These are phyloP conservation scores for Gymnothorax javanicus DNA, from an alignment of 2,797 vertebrate genomes.

Conservation along the genomic window DNA sequence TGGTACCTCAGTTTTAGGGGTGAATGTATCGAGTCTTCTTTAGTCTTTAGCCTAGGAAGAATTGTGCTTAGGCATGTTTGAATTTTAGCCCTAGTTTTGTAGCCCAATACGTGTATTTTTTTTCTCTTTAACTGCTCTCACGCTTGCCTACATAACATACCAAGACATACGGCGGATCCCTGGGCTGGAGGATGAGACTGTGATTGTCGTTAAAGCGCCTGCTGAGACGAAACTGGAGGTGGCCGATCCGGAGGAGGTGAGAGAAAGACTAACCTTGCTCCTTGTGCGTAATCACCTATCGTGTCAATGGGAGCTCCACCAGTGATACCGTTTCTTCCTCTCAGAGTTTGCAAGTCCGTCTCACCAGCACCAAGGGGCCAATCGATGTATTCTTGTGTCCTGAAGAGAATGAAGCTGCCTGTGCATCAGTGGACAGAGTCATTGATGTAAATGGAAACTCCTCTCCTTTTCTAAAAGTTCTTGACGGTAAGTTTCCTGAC, in stretches of 20 bases:
- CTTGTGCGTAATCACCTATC: no score
- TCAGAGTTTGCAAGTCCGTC: constrained; percentile 90
- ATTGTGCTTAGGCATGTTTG: not conserved
- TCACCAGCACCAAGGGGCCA: constrained; percentile 92
- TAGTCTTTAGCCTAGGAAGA: not conserved
- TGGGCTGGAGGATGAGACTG: constrained; percentile 92
- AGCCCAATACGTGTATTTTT: not conserved
- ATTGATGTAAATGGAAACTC: constrained; percentile 87
- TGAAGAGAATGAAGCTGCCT: constrained; percentile 85
- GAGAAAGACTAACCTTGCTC: constrained; percentile 21
- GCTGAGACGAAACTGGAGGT: constrained; percentile 97
- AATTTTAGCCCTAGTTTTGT: not conserved
- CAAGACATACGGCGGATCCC: constrained; percentile 91
- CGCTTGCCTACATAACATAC: constrained; percentile 92
- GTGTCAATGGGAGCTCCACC: no score
- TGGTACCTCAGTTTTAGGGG: no score
- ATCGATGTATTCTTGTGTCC: constrained; percentile 95
- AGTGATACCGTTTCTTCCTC: constrained; percentile 35
- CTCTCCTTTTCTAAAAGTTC: constrained; percentile 75
- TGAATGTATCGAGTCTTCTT: not conserved
- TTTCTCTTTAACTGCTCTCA: constrained; percentile 68
- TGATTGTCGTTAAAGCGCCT: constrained; percentile 94
- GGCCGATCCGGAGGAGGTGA: constrained; percentile 89
- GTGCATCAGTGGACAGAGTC: constrained; percentile 81
- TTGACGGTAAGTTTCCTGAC: constrained; percentile 64